Evolutionary conservation across 2,888 invertebrate species (phyloP).

Genomic region (Heteropelma amictum): DNA sequence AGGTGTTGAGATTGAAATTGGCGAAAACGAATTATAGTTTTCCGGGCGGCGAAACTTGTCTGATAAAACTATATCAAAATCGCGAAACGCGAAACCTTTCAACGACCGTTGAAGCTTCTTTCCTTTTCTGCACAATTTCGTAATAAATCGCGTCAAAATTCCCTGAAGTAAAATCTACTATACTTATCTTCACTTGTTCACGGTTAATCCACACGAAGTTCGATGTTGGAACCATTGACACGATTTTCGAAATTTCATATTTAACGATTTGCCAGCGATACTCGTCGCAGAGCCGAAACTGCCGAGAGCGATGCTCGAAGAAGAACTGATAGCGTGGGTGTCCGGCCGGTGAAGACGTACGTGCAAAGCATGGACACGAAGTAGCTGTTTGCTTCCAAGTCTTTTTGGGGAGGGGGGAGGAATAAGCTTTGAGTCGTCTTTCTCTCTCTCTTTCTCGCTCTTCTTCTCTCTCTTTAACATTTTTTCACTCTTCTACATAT

Average conservation of each 20-base stretch:
- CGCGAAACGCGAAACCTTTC: too few relatives aligned
- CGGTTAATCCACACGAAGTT: conserved; percentile 34
- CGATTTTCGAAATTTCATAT: not conserved
- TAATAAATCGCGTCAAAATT: not conserved
- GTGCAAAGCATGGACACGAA: conserved; percentile 56
- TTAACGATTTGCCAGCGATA: not conserved
- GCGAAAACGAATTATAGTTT: too few relatives aligned
- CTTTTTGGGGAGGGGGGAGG: conserved; percentile 66
- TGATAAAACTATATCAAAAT: too few relatives aligned
- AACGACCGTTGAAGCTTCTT: too few relatives aligned
- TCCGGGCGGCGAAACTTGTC: too few relatives aligned
- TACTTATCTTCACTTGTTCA: conserved; percentile 16
- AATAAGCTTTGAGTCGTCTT: conserved; percentile 30
- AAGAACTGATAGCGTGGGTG: conserved; percentile 73
- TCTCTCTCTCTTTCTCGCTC: conserved; percentile 19
- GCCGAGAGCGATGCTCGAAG: conserved; percentile 62
- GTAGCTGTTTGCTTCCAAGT: conserved; percentile 53
- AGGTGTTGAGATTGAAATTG: too few relatives aligned
- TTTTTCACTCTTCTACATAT: not conserved
- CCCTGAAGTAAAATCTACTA: not conserved
- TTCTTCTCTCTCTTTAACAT: conserved; percentile 35
- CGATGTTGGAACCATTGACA: too few relatives aligned
- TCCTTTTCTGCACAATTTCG: too few relatives aligned
- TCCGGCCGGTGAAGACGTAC: conserved; percentile 67
- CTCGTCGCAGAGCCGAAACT: conserved; percentile 56